These are phyloP conservation scores for Pterobdella sp. DNA, from an alignment of 2,888 invertebrate species.

Conservation along the genomic window DNA sequence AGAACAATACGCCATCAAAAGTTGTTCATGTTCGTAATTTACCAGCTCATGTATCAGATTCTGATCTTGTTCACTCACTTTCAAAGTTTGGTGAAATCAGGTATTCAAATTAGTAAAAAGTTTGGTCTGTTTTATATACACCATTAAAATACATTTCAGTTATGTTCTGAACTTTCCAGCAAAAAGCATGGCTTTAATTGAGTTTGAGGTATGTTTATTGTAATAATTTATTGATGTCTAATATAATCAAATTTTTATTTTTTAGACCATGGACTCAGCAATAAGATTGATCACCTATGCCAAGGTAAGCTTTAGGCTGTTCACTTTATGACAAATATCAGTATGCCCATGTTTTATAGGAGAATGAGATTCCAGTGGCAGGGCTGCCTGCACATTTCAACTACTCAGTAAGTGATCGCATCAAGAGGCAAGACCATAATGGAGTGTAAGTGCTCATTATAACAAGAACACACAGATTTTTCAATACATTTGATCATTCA, in stretches of 20 bases:
- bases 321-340: slow-evolving; percentile 14
- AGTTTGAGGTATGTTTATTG: slow-evolving; percentile 28
- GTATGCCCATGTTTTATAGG: slow-evolving; percentile 9
- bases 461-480: no score
- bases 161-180: slow-evolving; percentile 31
- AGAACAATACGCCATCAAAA: slow-evolving; percentile 46
- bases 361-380: slow-evolving; percentile 41
- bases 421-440: slow-evolving; percentile 43
- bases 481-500: not conserved
- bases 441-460: slow-evolving; percentile 11
- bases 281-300: slow-evolving; percentile 32
- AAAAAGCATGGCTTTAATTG: slow-evolving; percentile 32
- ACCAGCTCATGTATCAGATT: slow-evolving; percentile 50
- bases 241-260: not conserved
- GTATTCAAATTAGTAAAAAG: slow-evolving; percentile 35
- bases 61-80: slow-evolving; percentile 53
- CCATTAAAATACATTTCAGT: slow-evolving; percentile 14
- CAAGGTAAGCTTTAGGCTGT: slow-evolving; percentile 26
- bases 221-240: not conserved
- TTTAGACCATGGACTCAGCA: slow-evolving; percentile 33
- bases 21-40: slow-evolving; percentile 54
- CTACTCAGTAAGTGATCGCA: slow-evolving; percentile 51
- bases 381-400: slow-evolving; percentile 52
- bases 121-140: not conserved
- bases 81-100: slow-evolving; percentile 52